Evolutionary conservation across 1,140 invertebrate genomes (phyloP).

Genomic region (Pseudomyrmex flavicornis): DNA sequence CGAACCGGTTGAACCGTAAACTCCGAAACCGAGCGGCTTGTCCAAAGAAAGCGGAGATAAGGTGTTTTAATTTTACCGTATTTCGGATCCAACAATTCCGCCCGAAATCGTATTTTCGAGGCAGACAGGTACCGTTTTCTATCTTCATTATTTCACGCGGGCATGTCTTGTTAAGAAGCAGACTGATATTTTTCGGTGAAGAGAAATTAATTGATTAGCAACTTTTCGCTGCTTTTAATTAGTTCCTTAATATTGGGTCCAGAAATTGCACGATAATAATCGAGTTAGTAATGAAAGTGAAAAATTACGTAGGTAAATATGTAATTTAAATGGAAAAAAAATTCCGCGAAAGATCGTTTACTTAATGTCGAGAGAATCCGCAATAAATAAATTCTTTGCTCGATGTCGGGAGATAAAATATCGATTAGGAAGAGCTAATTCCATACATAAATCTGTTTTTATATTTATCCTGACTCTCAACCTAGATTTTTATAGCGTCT

Average conservation of each 20-base stretch:
- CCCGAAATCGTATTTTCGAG: background rate
- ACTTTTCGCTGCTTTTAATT: too few relatives aligned
- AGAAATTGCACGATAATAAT: background rate
- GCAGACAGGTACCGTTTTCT: conserved; percentile 11
- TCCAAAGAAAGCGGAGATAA: background rate
- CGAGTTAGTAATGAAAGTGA: background rate
- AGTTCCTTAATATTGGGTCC: too few relatives aligned
- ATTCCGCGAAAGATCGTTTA: too few relatives aligned
- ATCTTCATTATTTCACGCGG: conserved; percentile 20
- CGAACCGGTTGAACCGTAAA: conserved; percentile 46
- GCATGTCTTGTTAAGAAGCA: background rate
- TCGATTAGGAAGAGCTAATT: too few relatives aligned
- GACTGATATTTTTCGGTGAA: conserved; percentile 9
- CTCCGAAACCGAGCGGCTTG: too few relatives aligned
- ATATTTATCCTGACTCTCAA: background rate
- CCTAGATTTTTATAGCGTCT: background rate
- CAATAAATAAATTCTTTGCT: too few relatives aligned
- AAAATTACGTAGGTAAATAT: too few relatives aligned
- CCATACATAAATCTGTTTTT: background rate
- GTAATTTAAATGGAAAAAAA: too few relatives aligned
- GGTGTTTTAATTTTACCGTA: conserved; percentile 28
- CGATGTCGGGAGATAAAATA: too few relatives aligned
- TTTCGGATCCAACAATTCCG: conserved; percentile 25
- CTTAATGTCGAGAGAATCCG: too few relatives aligned
- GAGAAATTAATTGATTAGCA: too few relatives aligned